Conservation (phyloP, 2,797 vertebrate genomes). For the Sebastes miniatus region DNA sequence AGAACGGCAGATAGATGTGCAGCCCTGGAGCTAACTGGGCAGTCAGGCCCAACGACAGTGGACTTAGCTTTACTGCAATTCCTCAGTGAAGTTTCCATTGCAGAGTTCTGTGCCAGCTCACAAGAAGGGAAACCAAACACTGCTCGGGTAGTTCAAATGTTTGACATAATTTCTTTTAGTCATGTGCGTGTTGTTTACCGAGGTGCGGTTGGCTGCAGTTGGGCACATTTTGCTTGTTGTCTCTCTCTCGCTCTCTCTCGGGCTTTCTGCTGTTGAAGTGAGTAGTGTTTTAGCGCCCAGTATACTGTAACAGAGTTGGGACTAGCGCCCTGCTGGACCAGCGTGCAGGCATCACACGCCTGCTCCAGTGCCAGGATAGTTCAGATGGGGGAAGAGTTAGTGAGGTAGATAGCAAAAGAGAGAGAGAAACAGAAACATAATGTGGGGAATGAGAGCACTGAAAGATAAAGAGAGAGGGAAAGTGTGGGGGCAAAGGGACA, state of each 20-base stretch:
- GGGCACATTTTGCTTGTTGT: slow-evolving; percentile 12
- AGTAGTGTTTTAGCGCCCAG: slow-evolving; percentile 9
- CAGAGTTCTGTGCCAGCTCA: slow-evolving; percentile 7
- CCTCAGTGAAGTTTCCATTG: slow-evolving; percentile 31
- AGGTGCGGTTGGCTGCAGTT: slow-evolving; percentile 12
- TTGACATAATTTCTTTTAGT: slow-evolving; percentile 29
- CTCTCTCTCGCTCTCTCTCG: background rate
- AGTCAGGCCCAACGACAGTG: slow-evolving; percentile 5
- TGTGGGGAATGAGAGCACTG: background rate
- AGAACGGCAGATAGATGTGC: slow-evolving; percentile 31
- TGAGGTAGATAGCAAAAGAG: background rate
- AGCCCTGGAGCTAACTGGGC: slow-evolving; percentile 32
- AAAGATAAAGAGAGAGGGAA: background rate
- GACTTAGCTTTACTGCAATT: slow-evolving; percentile 30
- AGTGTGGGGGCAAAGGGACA: background rate
- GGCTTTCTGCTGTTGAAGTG: slow-evolving; percentile 37
- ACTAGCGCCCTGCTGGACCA: slow-evolving; percentile 49
- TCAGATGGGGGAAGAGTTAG: background rate
- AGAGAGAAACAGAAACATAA: background rate
- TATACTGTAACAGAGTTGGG: slow-evolving; percentile 45
- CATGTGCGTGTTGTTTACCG: slow-evolving; percentile 16
- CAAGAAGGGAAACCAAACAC: slow-evolving; percentile 43
- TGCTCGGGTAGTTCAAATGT: slow-evolving; percentile 45
- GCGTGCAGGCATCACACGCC: slow-evolving; percentile 41
- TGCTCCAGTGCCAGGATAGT: slow-evolving; percentile 53